Conservation (phyloP, 2,888 invertebrate species). For the Criorhina ranunculi region DNA sequence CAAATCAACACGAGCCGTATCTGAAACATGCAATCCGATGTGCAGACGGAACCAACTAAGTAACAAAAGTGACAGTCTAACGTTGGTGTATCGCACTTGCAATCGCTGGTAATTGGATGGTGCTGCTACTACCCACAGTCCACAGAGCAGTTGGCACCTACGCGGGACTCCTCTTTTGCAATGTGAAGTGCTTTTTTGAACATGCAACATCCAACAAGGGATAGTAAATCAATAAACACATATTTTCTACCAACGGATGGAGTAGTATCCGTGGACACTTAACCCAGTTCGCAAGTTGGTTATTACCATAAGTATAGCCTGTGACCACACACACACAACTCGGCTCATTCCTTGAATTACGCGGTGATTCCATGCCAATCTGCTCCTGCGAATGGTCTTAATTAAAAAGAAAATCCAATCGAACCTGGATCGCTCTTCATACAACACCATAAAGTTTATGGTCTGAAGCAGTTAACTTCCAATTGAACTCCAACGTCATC, state of each 20-base stretch:
- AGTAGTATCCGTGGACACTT: too few relatives aligned
- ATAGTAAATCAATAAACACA: neutral
- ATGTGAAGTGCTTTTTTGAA: neutral
- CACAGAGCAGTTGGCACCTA: slow-evolving; percentile 31
- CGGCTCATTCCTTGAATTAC: slow-evolving; percentile 5
- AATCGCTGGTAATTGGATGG: slow-evolving; percentile 62
- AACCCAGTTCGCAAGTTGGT: neutral
- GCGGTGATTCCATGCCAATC: neutral
- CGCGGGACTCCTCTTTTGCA: slow-evolving; percentile 7
- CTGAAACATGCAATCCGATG: slow-evolving; percentile 35
- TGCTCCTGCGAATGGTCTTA: slow-evolving; percentile 34
- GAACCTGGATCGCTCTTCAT: slow-evolving; percentile 2
- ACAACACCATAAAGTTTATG: slow-evolving; percentile 36
- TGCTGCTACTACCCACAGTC: slow-evolving; percentile 44
- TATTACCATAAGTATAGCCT: neutral
- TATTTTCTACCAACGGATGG: neutral
- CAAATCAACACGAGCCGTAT: slow-evolving; percentile 34
- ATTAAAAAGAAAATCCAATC: slow-evolving; percentile 13
- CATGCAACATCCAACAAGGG: neutral
- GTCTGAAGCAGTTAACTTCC: slow-evolving; percentile 55
- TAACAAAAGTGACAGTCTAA: slow-evolving; percentile 22
- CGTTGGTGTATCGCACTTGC: slow-evolving; percentile 54
- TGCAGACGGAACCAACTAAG: slow-evolving; percentile 17
- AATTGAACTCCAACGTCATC: slow-evolving; percentile 22
- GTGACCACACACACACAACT: slow-evolving; percentile 21